These are phyloP conservation scores for Tillus elongatus DNA, from an alignment of 2,888 invertebrate species.

Conservation along the genomic window DNA sequence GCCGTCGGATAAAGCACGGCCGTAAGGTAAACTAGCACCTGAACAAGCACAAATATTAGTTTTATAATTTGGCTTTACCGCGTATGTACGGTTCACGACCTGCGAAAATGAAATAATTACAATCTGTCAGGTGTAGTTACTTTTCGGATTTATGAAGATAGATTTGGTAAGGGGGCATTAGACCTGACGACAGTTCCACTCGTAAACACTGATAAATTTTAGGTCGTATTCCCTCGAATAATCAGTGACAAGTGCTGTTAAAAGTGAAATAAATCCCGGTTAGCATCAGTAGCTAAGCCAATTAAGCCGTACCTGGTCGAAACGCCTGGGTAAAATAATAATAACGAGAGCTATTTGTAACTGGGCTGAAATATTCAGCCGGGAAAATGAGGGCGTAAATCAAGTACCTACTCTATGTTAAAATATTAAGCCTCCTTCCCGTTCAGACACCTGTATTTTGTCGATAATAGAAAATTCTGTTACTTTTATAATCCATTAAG, in stretches of 20 bases:
- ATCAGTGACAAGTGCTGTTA: slow-evolving; percentile 35
- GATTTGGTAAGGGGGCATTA: neutral
- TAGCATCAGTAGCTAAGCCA: slow-evolving; percentile 36
- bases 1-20: no score
- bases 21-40: no score
- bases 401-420: slow-evolving; percentile 25
- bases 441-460: slow-evolving; percentile 21
- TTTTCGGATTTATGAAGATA: slow-evolving; percentile 1
- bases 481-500: no score
- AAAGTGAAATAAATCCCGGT: slow-evolving; percentile 35
- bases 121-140: no score
- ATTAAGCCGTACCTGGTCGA: slow-evolving; percentile 33
- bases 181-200: slow-evolving; percentile 20
- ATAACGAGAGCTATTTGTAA: slow-evolving; percentile 37
- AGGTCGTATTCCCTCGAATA: slow-evolving; percentile 28
- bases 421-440: slow-evolving; percentile 23
- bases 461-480: slow-evolving; percentile 12
- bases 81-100: no score
- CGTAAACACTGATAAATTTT: slow-evolving; percentile 31
- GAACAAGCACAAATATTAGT: no score
- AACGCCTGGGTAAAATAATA: slow-evolving; percentile 34
- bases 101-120: no score
- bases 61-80: no score
- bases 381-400: slow-evolving; percentile 31
- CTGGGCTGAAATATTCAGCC: slow-evolving; percentile 36